Base-by-base conservation (phyloP, 2,113 vertebrate species). In the Cariama cristata region DNA sequence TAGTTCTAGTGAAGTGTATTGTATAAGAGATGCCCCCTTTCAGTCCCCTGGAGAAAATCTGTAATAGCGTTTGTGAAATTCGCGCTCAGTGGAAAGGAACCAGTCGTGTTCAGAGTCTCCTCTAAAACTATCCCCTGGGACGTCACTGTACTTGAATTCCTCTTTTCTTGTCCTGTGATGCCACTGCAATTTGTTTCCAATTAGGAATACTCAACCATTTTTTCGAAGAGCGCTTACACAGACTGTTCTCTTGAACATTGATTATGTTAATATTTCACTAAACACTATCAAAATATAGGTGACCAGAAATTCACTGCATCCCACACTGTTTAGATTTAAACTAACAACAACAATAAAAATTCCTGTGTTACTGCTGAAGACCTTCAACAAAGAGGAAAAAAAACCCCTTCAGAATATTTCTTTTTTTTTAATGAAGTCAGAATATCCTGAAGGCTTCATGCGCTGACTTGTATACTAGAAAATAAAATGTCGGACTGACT, bases 1-100 rank as follows among this genome's bases (percentile, higher is more conserved):
- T 99, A 98, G 59, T 67, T 92, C 49, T 93, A 26, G 50, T 62
- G 32, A 64, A 91, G 27, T 72, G 6, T 19, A 27, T 11, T 52
- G 6, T 64, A 6, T 69, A 62, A 58, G 13, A 92, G 63, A 83
- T 86, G 38, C 33, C 27, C 19, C 12, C 18, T 58, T 66, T n/a
- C 44, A 56, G 30, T 64, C 28, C 58, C 16, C 24, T 88, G 76
- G 60, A 93, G 77, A 93, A 93, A 88, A 89, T 85, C 33, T 47
- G 3, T 52, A 92, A n/a, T 11, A 44, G 26, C 52, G 21, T 79
- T 76, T 64, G 30, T 87, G 63, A 92, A 94, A 94, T 77, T 63
- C 59, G 92, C 1, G 1, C 52, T 62, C 83, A 52, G 85, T 75
- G 60, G 56, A 86, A 53, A 79, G 8, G 14, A 94, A 79, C 81